phyloP scores from a whole-genome alignment of 2,797 vertebrate species.

The Melanotaenia pygmaea region DNA sequence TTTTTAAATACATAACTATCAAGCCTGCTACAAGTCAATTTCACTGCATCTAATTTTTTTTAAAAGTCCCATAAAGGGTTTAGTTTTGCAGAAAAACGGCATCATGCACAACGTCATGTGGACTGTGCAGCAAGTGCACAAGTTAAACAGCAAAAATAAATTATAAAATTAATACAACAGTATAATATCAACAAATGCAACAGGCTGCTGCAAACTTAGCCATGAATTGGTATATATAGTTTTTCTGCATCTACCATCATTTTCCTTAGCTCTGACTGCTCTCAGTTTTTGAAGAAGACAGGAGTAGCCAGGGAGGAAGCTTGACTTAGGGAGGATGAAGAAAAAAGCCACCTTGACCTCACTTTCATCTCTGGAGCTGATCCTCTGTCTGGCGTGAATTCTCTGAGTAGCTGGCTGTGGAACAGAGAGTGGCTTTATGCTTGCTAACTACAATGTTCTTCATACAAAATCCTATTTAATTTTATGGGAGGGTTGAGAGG shows the following conservation, averaged over 20 bases:
- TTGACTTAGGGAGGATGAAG: conserved; percentile 51
- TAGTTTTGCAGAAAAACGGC: background rate
- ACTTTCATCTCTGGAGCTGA: conserved; percentile 80
- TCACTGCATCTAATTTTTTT: background rate
- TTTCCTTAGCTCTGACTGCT: conserved; percentile 22
- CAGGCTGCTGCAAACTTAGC: conserved; percentile 18
- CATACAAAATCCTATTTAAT: conserved; percentile 71
- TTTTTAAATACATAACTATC: background rate
- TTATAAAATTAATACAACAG: background rate
- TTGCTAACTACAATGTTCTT: conserved; percentile 68
- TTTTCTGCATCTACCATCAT: conserved; percentile 1
- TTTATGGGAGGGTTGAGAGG: conserved; percentile 71
- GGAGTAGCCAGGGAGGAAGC: conserved; percentile 32
- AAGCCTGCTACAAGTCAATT: background rate
- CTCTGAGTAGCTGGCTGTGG: conserved; percentile 72
- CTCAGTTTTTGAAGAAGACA: conserved; percentile 31
- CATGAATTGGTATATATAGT: conserved; percentile 11
- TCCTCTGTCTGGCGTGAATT: conserved; percentile 74
- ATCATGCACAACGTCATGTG: background rate
- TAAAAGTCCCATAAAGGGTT: background rate
- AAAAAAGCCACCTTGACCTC: conserved; percentile 72
- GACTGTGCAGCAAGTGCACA: background rate
- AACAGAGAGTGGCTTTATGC: conserved; percentile 83
- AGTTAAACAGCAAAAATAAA: background rate
- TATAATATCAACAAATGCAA: conserved; percentile 7